A percentile compares a stretch with the other conserved stretches of the same genome.
These are phyloP conservation scores for Pangasius krempfi DNA, from an alignment of 2,797 vertebrate species.

Conservation along the genomic window DNA sequence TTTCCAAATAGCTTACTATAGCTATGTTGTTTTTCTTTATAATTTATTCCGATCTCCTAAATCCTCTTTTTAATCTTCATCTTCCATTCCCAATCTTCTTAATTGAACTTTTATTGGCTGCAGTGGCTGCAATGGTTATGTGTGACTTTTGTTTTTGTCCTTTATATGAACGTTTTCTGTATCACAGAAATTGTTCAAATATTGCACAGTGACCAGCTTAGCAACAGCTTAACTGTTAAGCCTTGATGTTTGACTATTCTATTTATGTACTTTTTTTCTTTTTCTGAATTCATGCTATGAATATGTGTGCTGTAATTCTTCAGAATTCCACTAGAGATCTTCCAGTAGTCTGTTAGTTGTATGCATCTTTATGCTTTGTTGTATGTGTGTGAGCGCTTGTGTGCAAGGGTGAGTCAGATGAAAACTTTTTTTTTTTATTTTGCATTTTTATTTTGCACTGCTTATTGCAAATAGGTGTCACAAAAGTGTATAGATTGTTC, in stretches of 20 bases:
- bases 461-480: too few species aligned
- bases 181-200: background rate
- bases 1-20: slow-evolving; percentile 49
- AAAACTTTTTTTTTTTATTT: background rate
- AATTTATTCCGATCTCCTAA: background rate
- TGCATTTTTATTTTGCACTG: too few species aligned
- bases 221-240: slow-evolving; percentile 68
- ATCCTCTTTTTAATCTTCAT: background rate
- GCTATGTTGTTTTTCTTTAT: slow-evolving; percentile 16
- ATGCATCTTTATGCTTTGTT: background rate
- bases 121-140: background rate
- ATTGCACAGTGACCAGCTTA: slow-evolving; percentile 54
- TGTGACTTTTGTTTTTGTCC: background rate
- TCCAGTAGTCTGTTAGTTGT: background rate
- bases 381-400: background rate
- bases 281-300: background rate
- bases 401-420: background rate
- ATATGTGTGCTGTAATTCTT: background rate
- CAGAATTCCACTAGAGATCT: background rate
- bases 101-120: slow-evolving; percentile 35
- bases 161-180: background rate
- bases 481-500: background rate
- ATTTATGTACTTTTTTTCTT: background rate
- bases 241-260: slow-evolving; percentile 70
- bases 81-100: background rate